Evolutionary conservation across 2,888 invertebrate species (phyloP), one percentile per base, ranked within the genome.

Genomic region (Coelopa pilipes): DNA sequence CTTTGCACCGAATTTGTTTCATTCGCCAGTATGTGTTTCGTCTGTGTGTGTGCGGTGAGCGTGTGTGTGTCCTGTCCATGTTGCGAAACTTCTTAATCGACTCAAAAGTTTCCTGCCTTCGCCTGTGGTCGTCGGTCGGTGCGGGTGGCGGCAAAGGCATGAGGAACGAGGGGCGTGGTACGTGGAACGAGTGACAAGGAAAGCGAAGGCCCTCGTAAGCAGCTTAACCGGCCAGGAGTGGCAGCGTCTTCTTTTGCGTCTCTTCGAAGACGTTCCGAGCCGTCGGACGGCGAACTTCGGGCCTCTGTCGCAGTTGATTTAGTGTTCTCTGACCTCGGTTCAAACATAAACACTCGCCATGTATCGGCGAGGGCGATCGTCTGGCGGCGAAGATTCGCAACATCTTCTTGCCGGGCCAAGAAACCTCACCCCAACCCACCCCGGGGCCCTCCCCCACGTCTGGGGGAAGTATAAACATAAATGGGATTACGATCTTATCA

Each of bases 401-500:
- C 55, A 60, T 49, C 66, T 49, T 66, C 59, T 69, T 46, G 19
- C 34, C 45, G 13, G n/a, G 13, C 11, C 45, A 1, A 13, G 13
- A 53, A 66, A 73, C 77, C 74, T 73, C 75, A 76, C 65, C 55
- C 49, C 50, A 77, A 77, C 76, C 72, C 75, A 71, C 62, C 78
- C 60, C 76, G 73, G 24, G 46, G 47, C 5, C 57, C 45, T 49
- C 53, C 13, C 46, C 15, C 13, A n/a, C 49, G 12, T 9, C 53
- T 75, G 76, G 77, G 74, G 76, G 77, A 77, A 65, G 65, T 83
- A 85, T 80, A 81, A 84, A 86, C 85, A 86, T 85, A 87, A 87
- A 87, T 86, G 87, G 87, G 87, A 87, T 87, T 87, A 87, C 86
- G 87, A 87, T 87, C 87, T 87, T 87, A 87, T 87, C 87, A 85